These are phyloP conservation scores for Lynx canadensis DNA, from an alignment of 2,113 vertebrate genomes.

Conservation along the genomic window DNA sequence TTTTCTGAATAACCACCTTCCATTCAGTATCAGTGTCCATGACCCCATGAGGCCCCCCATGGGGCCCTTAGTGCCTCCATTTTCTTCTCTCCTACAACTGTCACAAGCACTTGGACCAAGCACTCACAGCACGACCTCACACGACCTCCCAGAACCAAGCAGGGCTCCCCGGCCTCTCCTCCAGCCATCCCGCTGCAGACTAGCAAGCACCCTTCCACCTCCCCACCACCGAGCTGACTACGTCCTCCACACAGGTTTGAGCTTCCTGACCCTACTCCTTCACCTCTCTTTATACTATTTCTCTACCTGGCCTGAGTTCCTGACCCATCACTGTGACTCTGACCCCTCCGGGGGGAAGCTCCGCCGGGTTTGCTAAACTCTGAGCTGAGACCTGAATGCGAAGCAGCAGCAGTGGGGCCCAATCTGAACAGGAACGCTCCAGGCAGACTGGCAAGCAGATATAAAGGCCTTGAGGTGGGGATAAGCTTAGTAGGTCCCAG, in stretches of 20 bases:
- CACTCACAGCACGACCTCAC: not conserved
- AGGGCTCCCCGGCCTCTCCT: too few species aligned
- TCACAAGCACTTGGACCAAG: not conserved
- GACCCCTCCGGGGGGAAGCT: too few species aligned
- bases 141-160: not conserved
- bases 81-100: not conserved
- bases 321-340: rapidly evolving
- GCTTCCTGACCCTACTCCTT: not conserved
- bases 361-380: not conserved
- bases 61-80: not conserved
- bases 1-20: not conserved
- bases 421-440: not conserved
- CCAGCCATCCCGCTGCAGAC: not conserved
- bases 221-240: rapidly evolving
- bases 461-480: not conserved
- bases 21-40: not conserved
- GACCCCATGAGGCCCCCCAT: not conserved
- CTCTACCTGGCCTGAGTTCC: not conserved
- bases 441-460: not conserved
- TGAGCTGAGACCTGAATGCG: not conserved
- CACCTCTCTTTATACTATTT: not conserved
- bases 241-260: too few species aligned
- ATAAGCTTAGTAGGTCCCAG: not conserved
- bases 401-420: not conserved
- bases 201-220: rapidly evolving